A percentile compares a stretch with the other conserved stretches of the same genome.
Conservation (phyloP, 2,888 invertebrate species). For the Axea sp. region DNA sequence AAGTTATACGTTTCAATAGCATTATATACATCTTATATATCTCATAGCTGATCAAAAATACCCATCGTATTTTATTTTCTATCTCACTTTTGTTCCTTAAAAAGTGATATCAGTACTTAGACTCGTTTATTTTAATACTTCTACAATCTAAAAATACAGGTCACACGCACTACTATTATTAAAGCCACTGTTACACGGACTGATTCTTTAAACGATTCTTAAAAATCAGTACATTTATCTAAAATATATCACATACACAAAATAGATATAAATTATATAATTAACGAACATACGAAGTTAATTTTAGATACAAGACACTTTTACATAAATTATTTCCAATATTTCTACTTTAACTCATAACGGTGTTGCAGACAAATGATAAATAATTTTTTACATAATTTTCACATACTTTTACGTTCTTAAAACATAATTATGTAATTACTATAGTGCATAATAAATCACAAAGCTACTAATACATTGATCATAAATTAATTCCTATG, state of each 20-base stretch:
- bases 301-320: constrained; percentile 17
- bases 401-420: constrained; percentile 17
- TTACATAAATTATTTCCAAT: constrained; percentile 18
- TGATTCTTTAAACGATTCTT: constrained; percentile 44
- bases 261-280: constrained; percentile 40
- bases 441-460: constrained; percentile 39
- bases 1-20: constrained; percentile 50
- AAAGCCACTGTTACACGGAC: constrained; percentile 55
- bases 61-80: constrained; percentile 23
- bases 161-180: constrained; percentile 54
- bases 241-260: constrained; percentile 48
- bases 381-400: constrained; percentile 20
- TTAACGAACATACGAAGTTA: constrained; percentile 20
- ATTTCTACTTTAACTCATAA: constrained; percentile 20
- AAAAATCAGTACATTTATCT: constrained; percentile 28
- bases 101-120: constrained; percentile 16
- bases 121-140: constrained; percentile 33
- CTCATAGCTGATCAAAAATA: constrained; percentile 45
- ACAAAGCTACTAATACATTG: constrained; percentile 38
- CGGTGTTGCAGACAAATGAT: constrained; percentile 30
- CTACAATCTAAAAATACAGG: constrained; percentile 47
- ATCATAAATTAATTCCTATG: constrained; percentile 25
- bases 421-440: constrained; percentile 28
- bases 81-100: constrained; percentile 18
- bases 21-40: constrained; percentile 48